Percentiles rank a stretch among this genome's conserved stretches.
These are phyloP conservation scores for Rhagologus leucostigma DNA, from an alignment of 2,113 vertebrate genomes.

Conservation along the genomic window DNA sequence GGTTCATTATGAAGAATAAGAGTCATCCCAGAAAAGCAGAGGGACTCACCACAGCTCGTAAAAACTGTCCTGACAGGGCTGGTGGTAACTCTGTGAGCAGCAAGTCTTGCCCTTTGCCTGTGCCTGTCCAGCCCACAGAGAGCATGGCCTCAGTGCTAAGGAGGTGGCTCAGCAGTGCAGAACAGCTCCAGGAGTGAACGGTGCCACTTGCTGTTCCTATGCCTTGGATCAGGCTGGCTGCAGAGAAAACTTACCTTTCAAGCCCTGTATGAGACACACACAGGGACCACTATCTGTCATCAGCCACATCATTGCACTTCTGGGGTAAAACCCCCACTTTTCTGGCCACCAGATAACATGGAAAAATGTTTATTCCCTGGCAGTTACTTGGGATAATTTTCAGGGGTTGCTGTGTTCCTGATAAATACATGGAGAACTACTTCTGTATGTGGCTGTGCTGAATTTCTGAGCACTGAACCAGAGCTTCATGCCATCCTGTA, in stretches of 20 bases:
- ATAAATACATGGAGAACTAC: not conserved
- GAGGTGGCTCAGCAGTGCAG: not conserved
- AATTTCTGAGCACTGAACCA: not conserved
- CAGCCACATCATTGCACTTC: not conserved
- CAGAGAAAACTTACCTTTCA: not conserved
- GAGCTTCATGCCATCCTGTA: not conserved
- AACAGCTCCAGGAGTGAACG: not conserved
- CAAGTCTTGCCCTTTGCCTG: not conserved
- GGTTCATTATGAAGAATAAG: not conserved
- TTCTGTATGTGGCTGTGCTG: not conserved
- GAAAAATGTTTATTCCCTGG: not conserved
- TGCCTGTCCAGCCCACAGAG: not conserved
- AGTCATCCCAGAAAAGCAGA: not conserved
- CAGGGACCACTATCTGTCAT: not conserved
- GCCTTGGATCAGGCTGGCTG: not conserved
- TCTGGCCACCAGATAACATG: not conserved
- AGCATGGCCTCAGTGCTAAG: rapidly evolving
- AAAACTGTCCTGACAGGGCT: rapidly evolving
- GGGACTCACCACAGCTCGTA: rapidly evolving
- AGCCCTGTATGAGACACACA: not conserved
- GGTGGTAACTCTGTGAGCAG: not conserved
- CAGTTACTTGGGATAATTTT: not conserved
- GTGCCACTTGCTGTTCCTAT: not conserved
- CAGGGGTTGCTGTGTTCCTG: not conserved
- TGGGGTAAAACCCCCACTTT: not conserved